Evolutionary conservation across 1,140 invertebrate genomes (phyloP).

Genomic region (Leptonema lineaticorne): DNA sequence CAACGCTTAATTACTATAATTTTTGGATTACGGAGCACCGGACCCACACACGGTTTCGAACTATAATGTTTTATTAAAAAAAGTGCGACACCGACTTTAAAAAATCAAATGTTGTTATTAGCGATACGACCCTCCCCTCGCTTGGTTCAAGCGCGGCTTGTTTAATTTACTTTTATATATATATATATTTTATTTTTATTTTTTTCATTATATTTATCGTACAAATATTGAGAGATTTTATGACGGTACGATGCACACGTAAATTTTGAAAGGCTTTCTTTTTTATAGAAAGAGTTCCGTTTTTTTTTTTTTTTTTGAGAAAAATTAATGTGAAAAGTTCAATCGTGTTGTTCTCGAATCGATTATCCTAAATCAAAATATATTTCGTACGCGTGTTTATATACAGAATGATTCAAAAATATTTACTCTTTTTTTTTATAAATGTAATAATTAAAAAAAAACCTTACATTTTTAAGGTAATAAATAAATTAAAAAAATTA

Average conservation of each 20-base stretch:
- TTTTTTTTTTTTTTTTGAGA: not conserved
- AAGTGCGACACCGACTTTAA: constrained; percentile 23
- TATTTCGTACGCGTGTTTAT: no score
- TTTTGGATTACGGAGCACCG: constrained; percentile 35
- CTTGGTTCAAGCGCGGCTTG: no score
- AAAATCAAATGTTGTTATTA: constrained; percentile 8
- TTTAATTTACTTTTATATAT: not conserved
- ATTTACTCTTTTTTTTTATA: no score
- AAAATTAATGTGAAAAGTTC: not conserved
- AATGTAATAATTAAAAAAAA: no score
- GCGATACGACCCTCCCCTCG: not conserved
- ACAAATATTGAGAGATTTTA: not conserved
- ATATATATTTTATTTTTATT: no score
- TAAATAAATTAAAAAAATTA: not conserved
- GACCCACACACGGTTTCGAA: not conserved
- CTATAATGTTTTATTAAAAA: constrained; percentile 36
- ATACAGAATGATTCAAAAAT: no score
- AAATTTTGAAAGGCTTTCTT: no score
- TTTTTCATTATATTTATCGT: no score
- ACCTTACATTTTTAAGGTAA: no score
- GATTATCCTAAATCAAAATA: constrained; percentile 2
- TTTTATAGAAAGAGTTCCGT: not conserved
- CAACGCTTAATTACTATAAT: constrained; percentile 39
- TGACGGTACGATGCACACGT: not conserved
- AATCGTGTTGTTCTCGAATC: constrained; percentile 4